Evolutionary conservation across 2,113 vertebrate genomes (phyloP).

Genomic region (Lethenteron camtschaticum): DNA sequence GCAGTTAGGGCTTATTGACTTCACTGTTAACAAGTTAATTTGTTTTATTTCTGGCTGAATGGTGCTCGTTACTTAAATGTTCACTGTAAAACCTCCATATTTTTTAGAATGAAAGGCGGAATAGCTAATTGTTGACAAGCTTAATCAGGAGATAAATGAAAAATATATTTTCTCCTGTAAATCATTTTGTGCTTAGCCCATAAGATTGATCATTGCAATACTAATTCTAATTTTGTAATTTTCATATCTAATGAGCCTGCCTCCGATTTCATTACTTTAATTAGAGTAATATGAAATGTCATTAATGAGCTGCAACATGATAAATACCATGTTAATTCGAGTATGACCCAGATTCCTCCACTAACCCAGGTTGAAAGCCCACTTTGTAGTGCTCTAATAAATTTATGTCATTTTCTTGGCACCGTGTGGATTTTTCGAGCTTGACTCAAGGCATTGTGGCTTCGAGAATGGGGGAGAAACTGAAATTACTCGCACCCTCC

Average conservation of each 20-base stretch:
- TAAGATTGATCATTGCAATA: slow-evolving; percentile 6
- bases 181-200: slow-evolving; percentile 1
- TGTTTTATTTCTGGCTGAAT: background rate
- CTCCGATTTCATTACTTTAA: slow-evolving; percentile 99
- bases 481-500: no score
- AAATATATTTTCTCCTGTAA: slow-evolving; percentile 4
- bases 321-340: slow-evolving; percentile 98
- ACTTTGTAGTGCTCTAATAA: background rate
- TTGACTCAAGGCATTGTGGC: no score
- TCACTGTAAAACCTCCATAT: slow-evolving; percentile 1
- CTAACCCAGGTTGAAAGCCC: slow-evolving; percentile 4
- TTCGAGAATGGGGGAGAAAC: no score
- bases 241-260: slow-evolving; percentile 99
- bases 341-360: slow-evolving; percentile 65
- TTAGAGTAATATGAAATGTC: slow-evolving; percentile 99
- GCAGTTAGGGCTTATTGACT: background rate
- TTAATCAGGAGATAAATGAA: slow-evolving; percentile 5
- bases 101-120: background rate
- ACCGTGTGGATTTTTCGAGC: no score
- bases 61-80: background rate
- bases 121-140: slow-evolving; percentile 3
- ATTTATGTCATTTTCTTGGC: no score
- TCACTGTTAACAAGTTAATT: slow-evolving; percentile 5
- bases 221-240: slow-evolving; percentile 97
- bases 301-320: slow-evolving; percentile 99